phyloP scores from a whole-genome alignment of 2,888 invertebrate genomes.

The Kryphioiulus occultus region DNA sequence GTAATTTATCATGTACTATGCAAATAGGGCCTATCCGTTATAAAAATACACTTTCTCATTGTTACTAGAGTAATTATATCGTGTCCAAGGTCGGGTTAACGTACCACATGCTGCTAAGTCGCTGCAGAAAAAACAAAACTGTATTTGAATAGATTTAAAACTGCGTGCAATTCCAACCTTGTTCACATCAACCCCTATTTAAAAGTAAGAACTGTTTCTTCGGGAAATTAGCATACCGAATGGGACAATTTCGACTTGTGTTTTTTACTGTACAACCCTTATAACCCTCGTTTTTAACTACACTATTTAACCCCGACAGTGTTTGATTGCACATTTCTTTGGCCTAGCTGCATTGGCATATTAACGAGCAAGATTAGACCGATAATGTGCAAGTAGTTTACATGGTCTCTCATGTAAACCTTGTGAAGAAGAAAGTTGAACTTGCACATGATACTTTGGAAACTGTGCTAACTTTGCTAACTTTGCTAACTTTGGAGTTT shows the following conservation, averaged over 20 bases:
- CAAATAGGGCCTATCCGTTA: constrained; percentile 43
- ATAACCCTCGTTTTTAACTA: neutral
- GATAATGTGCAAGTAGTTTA: no score
- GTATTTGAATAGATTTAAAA: constrained; percentile 38
- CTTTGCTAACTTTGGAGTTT: no score
- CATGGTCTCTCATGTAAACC: no score
- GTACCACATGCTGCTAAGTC: constrained; percentile 39
- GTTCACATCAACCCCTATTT: constrained; percentile 32
- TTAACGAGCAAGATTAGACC: no score
- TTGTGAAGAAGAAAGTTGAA: no score
- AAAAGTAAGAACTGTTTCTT: neutral
- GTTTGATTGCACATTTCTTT: neutral
- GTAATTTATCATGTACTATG: constrained; percentile 38
- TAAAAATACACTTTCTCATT: constrained; percentile 42
- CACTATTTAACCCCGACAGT: neutral
- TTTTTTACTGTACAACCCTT: neutral
- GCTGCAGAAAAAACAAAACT: neutral
- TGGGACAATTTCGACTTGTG: neutral
- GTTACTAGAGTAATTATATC: constrained; percentile 27
- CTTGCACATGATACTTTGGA: no score
- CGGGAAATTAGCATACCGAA: neutral
- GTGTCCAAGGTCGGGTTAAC: constrained; percentile 44
- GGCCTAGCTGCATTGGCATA: no score
- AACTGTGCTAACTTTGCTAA: no score
- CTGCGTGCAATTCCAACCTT: constrained; percentile 20